phyloP scores from a whole-genome alignment of 2,888 invertebrate genomes.

The Caenorhabditis wallacei region DNA sequence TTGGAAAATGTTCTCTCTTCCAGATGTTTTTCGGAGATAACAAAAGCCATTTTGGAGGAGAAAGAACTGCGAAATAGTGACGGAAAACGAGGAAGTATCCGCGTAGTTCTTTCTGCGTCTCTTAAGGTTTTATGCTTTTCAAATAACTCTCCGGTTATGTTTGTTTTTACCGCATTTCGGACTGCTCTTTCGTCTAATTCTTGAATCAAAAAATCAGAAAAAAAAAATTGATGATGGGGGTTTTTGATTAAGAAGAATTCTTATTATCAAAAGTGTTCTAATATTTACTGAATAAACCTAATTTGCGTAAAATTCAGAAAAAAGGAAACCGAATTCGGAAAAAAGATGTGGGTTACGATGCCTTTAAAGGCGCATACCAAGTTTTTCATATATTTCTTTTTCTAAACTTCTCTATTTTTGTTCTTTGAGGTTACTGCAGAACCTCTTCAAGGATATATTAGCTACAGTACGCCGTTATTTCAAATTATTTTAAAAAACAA shows the following conservation, averaged over 20 bases:
- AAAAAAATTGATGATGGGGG: neutral
- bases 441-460: too few relatives aligned
- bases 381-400: neutral
- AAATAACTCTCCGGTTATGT: conserved; percentile 2
- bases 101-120: conserved; percentile 23
- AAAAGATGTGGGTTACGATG: too few relatives aligned
- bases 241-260: neutral
- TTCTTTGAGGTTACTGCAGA: too few relatives aligned
- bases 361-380: conserved; percentile 13
- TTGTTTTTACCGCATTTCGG: conserved; percentile 24
- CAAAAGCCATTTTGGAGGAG: neutral
- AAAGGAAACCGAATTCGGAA: too few relatives aligned
- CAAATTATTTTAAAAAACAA: too few relatives aligned
- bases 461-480: too few relatives aligned
- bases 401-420: too few relatives aligned
- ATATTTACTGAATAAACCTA: too few relatives aligned
- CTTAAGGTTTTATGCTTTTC: conserved; percentile 2
- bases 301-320: too few relatives aligned
- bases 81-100: conserved; percentile 18
- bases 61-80: neutral
- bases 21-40: conserved; percentile 36
- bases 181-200: neutral
- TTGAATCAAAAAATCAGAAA: neutral
- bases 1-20: neutral
- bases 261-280: neutral